phyloP scores from a whole-genome alignment of 2,113 vertebrate genomes.

The Istiophorus platypterus region DNA sequence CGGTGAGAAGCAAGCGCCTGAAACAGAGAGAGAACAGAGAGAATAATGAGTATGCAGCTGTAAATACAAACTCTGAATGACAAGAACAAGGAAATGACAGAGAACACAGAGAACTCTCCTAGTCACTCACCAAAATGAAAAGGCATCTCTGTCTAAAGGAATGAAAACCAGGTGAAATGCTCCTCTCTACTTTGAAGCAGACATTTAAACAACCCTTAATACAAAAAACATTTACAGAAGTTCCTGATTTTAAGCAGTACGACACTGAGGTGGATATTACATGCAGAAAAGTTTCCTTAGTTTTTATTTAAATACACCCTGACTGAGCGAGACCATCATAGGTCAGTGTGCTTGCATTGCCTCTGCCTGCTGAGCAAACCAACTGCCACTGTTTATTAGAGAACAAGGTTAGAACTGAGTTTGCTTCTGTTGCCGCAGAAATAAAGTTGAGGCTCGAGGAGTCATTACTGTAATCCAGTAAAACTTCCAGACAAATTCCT shows the following conservation, averaged over 20 bases:
- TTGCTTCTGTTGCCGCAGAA: conserved; percentile 1
- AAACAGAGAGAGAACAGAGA: conserved; percentile 53
- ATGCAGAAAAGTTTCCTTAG: neutral
- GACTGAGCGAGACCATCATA: neutral
- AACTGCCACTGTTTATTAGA: conserved; percentile 18
- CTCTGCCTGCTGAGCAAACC: conserved; percentile 24
- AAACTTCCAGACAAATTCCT: conserved; percentile 51
- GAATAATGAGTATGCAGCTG: conserved; percentile 60
- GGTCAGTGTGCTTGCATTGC: conserved; percentile 10
- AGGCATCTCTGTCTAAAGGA: conserved; percentile 22
- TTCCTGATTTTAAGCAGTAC: neutral
- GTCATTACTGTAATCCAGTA: conserved; percentile 18
- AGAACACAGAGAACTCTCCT: conserved; percentile 25
- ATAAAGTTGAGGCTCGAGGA: conserved; percentile 13
- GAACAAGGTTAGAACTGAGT: conserved; percentile 3
- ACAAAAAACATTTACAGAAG: neutral
- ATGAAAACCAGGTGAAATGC: neutral
- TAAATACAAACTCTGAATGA: conserved; percentile 56
- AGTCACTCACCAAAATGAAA: conserved; percentile 63
- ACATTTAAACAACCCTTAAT: conserved; percentile 6
- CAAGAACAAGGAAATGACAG: conserved; percentile 60
- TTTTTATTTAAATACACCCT: conserved; percentile 1
- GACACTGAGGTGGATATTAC: neutral
- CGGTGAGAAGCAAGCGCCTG: conserved; percentile 95
- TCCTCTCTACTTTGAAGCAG: conserved; percentile 15